phyloP scores from a whole-genome alignment of 1,140 invertebrate genomes.

The Battus philenor region DNA sequence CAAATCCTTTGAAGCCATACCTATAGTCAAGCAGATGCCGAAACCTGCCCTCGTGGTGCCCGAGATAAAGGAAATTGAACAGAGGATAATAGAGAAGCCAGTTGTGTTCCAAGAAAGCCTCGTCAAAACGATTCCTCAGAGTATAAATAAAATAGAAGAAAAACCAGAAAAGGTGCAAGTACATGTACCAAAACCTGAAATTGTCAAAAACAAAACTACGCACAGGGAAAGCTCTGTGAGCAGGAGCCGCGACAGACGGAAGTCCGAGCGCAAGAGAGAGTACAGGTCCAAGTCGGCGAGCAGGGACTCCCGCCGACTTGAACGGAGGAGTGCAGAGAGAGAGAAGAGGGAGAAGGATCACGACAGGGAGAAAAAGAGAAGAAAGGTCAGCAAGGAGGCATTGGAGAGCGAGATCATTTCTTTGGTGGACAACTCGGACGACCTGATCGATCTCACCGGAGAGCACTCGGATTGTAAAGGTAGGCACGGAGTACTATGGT shows the following conservation, averaged over 20 bases:
- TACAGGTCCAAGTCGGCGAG: conserved; percentile 44
- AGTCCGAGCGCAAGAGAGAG: conserved; percentile 41
- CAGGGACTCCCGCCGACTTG: conserved; percentile 33
- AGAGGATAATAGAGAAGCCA: conserved; percentile 20
- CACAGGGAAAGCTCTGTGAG: conserved; percentile 28
- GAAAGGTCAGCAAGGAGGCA: conserved; percentile 31
- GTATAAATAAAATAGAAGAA: conserved; percentile 20
- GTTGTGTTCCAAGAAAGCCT: background rate
- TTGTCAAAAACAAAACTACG: conserved; percentile 18
- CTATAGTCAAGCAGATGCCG: conserved; percentile 10
- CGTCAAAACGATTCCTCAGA: background rate
- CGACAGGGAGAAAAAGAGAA: conserved; percentile 38
- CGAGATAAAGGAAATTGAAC: conserved; percentile 28
- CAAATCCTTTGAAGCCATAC: conserved; percentile 33
- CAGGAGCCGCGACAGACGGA: conserved; percentile 39
- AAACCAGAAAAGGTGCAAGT: conserved; percentile 19
- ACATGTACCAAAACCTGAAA: conserved; percentile 20
- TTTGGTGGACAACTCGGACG: conserved; percentile 63
- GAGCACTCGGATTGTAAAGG: conserved; percentile 62
- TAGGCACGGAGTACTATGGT: conserved; percentile 22
- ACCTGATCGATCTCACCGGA: conserved; percentile 62
- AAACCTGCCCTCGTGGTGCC: conserved; percentile 15
- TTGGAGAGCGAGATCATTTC: conserved; percentile 57
- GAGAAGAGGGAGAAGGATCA: conserved; percentile 29
- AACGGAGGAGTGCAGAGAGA: conserved; percentile 30